phyloP scores from a whole-genome alignment of 1,140 invertebrate species.

The Heliconius himera region DNA sequence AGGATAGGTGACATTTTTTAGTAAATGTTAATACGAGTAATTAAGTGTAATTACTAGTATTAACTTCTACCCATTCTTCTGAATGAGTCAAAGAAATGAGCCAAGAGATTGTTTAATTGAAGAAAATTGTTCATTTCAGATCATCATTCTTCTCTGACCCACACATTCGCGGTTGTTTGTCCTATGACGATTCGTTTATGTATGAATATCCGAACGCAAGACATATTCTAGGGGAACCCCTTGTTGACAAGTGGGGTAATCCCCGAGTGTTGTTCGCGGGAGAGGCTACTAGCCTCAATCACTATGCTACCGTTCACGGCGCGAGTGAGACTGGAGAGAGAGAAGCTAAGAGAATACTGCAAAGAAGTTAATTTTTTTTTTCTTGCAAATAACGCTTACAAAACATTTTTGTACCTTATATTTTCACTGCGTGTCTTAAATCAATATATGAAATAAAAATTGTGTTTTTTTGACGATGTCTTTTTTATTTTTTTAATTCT shows the following conservation, averaged over 20 bases:
- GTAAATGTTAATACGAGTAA: no score
- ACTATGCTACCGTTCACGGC: slow-evolving; percentile 85
- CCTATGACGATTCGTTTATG: slow-evolving; percentile 50
- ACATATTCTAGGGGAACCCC: slow-evolving; percentile 40
- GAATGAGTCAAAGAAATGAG: no score
- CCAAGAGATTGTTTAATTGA: neutral
- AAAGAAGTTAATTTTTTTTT: neutral
- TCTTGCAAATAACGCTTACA: neutral
- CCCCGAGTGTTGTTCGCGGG: slow-evolving; percentile 58
- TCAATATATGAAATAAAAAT: no score
- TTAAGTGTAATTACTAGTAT: no score
- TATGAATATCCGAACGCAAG: slow-evolving; percentile 48
- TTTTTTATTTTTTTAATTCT: no score
- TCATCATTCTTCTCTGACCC: slow-evolving; percentile 58
- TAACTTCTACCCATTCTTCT: no score
- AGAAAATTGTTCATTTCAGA: slow-evolving; percentile 34
- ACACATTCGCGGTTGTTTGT: slow-evolving; percentile 54
- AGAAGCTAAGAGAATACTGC: slow-evolving; percentile 76
- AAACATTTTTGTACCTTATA: no score
- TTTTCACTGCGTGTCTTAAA: no score
- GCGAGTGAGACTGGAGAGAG: slow-evolving; percentile 82
- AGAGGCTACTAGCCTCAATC: slow-evolving; percentile 73
- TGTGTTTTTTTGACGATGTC: no score
- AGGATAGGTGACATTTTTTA: no score
- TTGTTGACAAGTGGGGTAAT: slow-evolving; percentile 44